These are phyloP conservation scores for Apodemus sylvaticus DNA, from an alignment of 2,113 vertebrate genomes.

Conservation along the genomic window DNA sequence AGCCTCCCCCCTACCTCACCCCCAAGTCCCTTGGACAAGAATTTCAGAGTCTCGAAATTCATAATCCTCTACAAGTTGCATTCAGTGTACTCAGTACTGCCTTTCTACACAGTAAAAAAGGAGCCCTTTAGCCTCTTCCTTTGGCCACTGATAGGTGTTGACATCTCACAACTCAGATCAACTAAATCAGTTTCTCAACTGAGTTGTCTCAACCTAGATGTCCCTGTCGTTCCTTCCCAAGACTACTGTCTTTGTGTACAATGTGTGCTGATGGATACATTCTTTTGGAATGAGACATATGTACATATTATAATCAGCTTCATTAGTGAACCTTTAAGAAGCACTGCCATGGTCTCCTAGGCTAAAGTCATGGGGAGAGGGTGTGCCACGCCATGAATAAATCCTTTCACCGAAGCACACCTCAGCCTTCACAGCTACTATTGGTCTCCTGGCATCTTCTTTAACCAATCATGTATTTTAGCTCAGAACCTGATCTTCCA, in stretches of 20 bases:
- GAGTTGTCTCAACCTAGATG: too few relatives aligned
- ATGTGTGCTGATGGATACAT: not conserved
- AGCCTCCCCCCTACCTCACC: rapidly evolving
- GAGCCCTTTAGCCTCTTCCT: not conserved
- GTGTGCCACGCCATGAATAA: not conserved
- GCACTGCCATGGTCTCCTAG: not conserved
- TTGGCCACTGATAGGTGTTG: not conserved
- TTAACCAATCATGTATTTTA: not conserved
- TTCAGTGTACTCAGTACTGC: not conserved
- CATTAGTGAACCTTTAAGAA: not conserved
- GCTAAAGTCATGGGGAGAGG: not conserved
- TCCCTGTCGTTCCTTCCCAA: not conserved
- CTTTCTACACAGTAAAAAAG: not conserved
- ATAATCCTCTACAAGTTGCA: not conserved
- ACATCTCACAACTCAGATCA: not conserved
- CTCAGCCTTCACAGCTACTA: not conserved
- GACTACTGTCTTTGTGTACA: not conserved
- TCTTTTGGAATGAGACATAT: not conserved
- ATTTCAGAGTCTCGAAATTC: not conserved
- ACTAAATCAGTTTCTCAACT: not conserved
- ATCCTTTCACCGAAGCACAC: not conserved
- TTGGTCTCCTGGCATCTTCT: not conserved
- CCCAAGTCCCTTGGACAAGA: not conserved
- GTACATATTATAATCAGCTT: not conserved
- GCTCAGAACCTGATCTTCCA: not conserved